phyloP scores from a whole-genome alignment of 2,113 vertebrate species.

The Vulpes vulpes region DNA sequence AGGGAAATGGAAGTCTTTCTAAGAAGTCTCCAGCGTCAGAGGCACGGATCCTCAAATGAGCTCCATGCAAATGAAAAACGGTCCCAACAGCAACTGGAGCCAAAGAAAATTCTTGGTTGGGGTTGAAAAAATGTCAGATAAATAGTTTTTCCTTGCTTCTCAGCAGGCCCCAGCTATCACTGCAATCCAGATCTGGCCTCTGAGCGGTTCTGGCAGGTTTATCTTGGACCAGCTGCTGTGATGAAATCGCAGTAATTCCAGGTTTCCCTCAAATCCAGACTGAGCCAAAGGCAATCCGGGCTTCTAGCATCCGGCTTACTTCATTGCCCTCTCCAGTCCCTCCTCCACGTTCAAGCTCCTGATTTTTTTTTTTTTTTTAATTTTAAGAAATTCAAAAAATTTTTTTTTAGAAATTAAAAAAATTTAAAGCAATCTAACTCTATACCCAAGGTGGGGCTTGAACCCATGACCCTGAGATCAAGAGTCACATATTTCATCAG shows the following conservation, averaged over 20 bases:
- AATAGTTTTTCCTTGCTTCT: constrained; percentile 79
- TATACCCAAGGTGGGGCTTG: background rate
- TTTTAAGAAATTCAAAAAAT: background rate
- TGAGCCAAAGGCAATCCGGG: constrained; percentile 68
- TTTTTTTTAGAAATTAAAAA: background rate
- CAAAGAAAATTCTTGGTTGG: constrained; percentile 81
- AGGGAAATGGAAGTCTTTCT: constrained; percentile 69
- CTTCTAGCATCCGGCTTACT: constrained; percentile 66
- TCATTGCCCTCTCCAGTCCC: constrained; percentile 41
- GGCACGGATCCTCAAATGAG: constrained; percentile 6
- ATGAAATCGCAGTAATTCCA: constrained; percentile 78
- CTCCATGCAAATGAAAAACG: constrained; percentile 72
- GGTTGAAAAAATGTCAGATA: constrained; percentile 80
- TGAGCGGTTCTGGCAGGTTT: constrained; percentile 72
- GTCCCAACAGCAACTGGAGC: constrained; percentile 62
- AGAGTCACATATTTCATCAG: background rate
- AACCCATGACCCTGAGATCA: background rate
- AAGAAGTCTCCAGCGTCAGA: constrained; percentile 78
- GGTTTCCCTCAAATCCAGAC: constrained; percentile 65
- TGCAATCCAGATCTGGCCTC: constrained; percentile 75
- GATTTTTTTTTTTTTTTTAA: background rate
- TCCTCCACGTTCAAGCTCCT: constrained; percentile 45
- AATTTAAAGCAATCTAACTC: background rate
- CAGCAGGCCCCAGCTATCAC: constrained; percentile 74
- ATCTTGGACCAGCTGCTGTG: constrained; percentile 75